These are phyloP conservation scores for Panzeria rudis DNA, from an alignment of 2,888 invertebrate species.

Conservation along the genomic window DNA sequence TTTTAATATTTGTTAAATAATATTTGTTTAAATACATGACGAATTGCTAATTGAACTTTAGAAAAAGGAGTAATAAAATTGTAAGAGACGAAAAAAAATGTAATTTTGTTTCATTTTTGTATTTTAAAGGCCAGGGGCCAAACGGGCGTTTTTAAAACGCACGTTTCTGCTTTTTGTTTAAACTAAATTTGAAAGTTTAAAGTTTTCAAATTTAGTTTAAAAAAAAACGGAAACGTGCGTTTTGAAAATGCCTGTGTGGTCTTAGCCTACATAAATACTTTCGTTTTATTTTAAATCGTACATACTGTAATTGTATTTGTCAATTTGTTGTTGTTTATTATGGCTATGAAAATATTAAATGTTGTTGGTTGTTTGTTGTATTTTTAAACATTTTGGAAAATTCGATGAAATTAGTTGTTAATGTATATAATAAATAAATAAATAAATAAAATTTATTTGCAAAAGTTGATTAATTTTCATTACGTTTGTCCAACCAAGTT, in stretches of 20 bases:
- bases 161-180: too few species aligned
- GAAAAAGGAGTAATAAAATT: constrained; percentile 21
- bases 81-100: constrained; percentile 37
- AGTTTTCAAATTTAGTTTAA: too few species aligned
- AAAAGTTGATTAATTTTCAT: constrained; percentile 11
- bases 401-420: constrained; percentile 17
- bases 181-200: too few species aligned
- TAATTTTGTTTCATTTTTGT: constrained; percentile 9
- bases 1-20: constrained; percentile 23
- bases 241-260: too few species aligned
- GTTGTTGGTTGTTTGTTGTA: constrained; percentile 73
- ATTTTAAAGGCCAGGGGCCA: too few species aligned
- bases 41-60: constrained; percentile 24
- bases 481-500: constrained; percentile 14
- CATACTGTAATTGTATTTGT: constrained; percentile 60
- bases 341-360: constrained; percentile 62
- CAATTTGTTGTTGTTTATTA: constrained; percentile 68
- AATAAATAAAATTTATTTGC: constrained; percentile 5
- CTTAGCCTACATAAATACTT: background rate
- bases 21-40: constrained; percentile 31
- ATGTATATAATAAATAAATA: background rate
- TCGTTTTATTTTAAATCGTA: constrained; percentile 47
- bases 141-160: too few species aligned
- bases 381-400: constrained; percentile 55
- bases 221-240: too few species aligned